These are phyloP conservation scores for Bombus polaris DNA, from an alignment of 1,140 invertebrate species.

Conservation along the genomic window DNA sequence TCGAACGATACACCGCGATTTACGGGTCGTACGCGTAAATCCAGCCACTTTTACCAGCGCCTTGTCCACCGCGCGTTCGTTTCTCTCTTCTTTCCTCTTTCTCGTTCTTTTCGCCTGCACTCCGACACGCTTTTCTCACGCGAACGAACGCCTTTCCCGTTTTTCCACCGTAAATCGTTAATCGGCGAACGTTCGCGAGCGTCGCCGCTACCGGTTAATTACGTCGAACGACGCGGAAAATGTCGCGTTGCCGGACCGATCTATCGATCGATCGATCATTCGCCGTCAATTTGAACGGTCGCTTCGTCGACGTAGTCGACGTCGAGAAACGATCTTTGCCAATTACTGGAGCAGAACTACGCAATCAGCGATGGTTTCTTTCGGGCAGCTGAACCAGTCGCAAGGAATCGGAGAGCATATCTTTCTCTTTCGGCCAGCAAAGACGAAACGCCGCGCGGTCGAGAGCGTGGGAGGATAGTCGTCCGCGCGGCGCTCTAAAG, in stretches of 20 bases:
- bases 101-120: neutral
- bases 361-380: too few relatives aligned
- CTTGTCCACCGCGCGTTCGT: too few relatives aligned
- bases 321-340: too few relatives aligned
- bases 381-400: neutral
- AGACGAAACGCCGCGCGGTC: neutral
- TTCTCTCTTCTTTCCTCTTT: neutral
- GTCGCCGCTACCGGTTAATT: neutral
- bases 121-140: conserved; percentile 11
- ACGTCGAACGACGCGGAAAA: too few relatives aligned
- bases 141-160: neutral
- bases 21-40: conserved; percentile 7
- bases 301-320: too few relatives aligned
- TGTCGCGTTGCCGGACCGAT: too few relatives aligned
- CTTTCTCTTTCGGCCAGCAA: conserved; percentile 22
- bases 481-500: conserved; percentile 22
- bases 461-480: conserved; percentile 59
- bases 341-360: too few relatives aligned
- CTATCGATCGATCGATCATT: too few relatives aligned
- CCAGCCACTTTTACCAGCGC: neutral
- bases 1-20: conserved; percentile 5
- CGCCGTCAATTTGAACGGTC: too few relatives aligned
- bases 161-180: neutral
- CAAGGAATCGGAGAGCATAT: conserved; percentile 6
- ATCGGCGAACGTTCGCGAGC: neutral